Conservation (phyloP, 2,113 vertebrate genomes). For the Gymnarchus niloticus region DNA sequence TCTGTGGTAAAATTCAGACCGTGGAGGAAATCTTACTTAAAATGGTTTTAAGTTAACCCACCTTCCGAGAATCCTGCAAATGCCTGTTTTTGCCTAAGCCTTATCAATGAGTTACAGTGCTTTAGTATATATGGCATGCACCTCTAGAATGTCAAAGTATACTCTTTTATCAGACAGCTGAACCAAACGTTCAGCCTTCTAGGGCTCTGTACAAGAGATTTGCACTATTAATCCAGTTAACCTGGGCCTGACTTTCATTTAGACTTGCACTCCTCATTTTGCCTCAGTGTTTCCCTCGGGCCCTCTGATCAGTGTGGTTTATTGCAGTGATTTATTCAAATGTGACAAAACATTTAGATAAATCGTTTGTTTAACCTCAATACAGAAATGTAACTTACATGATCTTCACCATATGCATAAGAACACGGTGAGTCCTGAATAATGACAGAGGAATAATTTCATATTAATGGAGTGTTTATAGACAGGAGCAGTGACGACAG, state of each 20-base stretch:
- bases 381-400: neutral
- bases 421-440: neutral
- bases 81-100: neutral
- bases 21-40: neutral
- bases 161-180: neutral
- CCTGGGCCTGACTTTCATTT: neutral
- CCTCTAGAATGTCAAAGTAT: neutral
- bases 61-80: neutral
- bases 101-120: neutral
- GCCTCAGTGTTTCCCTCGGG: neutral
- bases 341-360: neutral
- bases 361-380: neutral
- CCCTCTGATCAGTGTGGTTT: neutral
- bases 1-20: neutral
- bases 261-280: neutral
- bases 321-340: neutral
- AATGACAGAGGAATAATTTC: neutral
- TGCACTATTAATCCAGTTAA: constrained; percentile 19
- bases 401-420: neutral
- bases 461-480: neutral
- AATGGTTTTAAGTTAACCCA: neutral
- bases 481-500: no score
- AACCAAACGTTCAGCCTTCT: neutral
- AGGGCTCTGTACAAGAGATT: neutral
- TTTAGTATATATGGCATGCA: neutral